Base-by-base conservation (phyloP, 2,888 invertebrate species). In the Ligdia adustata region DNA sequence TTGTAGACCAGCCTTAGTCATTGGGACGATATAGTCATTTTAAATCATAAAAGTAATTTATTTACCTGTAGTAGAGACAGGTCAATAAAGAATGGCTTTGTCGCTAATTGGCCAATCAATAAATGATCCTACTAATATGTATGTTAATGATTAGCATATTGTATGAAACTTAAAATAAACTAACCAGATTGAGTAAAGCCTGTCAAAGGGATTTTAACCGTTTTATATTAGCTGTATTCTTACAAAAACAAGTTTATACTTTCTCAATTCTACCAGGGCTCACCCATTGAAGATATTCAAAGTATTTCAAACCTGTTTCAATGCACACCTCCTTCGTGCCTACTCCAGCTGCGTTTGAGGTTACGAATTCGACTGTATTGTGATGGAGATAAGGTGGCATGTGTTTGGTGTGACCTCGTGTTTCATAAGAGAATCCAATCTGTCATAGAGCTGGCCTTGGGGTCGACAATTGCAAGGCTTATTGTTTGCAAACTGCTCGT, bases 371-470 rank as follows among this genome's bases (percentile, higher is more conserved):
- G 34, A 12, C 51, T 43, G 39, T 60, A 60, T 52, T 39, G 32
- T 31, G 16, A 49, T 47, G 37, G 16, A 28, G 5, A 32, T 34
- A 57, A 51, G 39, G 52, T 54, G 26, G 41, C 27, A 41, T 35
- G 22, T 52, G 31, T 52, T 41, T 31, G 40, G 39, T 39, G 50
- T 61, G 55, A 45, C 55, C 60, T 62, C 57, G 57, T 41, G 57
- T 62, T 62, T 64, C 60, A 60, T 64, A 65, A 64, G 55, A 54
- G 55, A 49, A 61, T 62, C 54, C 64, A 59, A 72, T 69, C 65
- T 56, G 68, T 72, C 72, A 68, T 64, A 64, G 60, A 41, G 32
- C 40, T 54, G 68, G 68, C 72, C 70, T 72, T 73, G 71, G 20
- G 45, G 48, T 49, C 52, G 64, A 67, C 69, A 66, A 61, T 57